Evolutionary conservation across 1,140 invertebrate genomes (phyloP).

Genomic region (Steinernema khuongi): DNA sequence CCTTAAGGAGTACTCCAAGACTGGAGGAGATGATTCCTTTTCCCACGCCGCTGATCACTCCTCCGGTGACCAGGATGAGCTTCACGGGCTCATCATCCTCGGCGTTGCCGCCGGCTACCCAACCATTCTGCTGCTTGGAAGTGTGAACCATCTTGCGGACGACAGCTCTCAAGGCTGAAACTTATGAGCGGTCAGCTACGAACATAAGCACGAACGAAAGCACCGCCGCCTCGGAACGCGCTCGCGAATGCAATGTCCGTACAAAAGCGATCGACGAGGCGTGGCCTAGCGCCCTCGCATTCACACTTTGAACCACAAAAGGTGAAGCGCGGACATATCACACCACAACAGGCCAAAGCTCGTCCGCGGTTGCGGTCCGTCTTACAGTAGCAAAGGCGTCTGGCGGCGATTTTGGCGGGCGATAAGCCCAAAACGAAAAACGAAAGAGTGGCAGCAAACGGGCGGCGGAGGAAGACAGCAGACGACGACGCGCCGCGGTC

Average conservation of each 20-base stretch:
- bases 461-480: not conserved
- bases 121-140: not conserved
- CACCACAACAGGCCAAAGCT: no score
- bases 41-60: conserved; percentile 93
- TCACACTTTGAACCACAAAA: no score
- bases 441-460: not conserved
- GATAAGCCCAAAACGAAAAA: conserved; percentile 3
- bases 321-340: no score
- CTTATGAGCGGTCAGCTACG: no score
- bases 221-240: no score
- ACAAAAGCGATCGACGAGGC: no score
- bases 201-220: no score
- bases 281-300: no score
- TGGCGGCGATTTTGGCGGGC: not conserved
- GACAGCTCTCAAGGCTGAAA: not conserved
- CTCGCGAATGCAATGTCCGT: no score
- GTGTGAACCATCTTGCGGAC: not conserved
- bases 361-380: no score
- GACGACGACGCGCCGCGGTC: not conserved
- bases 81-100: conserved; percentile 66
- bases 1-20: conserved; percentile 86
- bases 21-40: conserved; percentile 95
- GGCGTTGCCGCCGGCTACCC: not conserved
- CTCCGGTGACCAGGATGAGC: conserved; percentile 92
- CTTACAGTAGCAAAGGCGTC: no score